Evolutionary conservation across 1,140 invertebrate species (phyloP), one percentile per base, ranked within the genome.

Genomic region (Drosophila obscura): DNA sequence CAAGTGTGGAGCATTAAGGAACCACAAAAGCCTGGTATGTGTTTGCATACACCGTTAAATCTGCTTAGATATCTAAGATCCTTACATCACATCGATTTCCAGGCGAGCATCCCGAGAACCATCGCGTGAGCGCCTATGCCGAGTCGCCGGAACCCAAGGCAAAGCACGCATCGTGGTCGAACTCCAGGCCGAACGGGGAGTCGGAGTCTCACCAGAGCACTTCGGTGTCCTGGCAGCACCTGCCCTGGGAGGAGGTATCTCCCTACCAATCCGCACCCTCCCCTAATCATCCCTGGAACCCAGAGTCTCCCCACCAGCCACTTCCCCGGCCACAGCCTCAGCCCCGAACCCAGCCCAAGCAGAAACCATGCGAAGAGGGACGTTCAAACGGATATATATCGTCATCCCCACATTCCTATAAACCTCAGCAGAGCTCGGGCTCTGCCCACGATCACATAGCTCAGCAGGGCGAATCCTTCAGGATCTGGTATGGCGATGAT

Each of bases 161-260:
- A 39, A 11, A 39, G 11, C 35, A 5, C 1, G 35, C 4, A 11
- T 39, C 35, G 35, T 39, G 11, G 35, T 39, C 0, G 52, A 52
- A 15, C 28, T 15, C 22, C 15, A 41, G 24, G 8, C 41, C 19
- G 6, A 11, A 45, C 5, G 44, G 16, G 9, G 44, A 49, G 1
- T 9, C n/a, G 7, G n/a, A 66, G 13, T 24, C n/a, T 2, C 35
- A 57, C 19, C 13, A 43, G 4, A 74, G 44, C 11, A 41, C 69
- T 15, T 24, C 66, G 2, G 61, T 78, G 3, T 82, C 82, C 9
- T 79, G 78, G 71, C 52, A 63, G 8, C 46, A 75, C 11, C 16
- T 87, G n/a, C 82, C 82, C 7, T 87, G 82, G 82, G 78, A 88
- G 39, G 24, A 16, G 16, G 51, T 15, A 0, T 13, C 62, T 0